A percentile compares a stretch with the other conserved stretches of the same genome.
Conservation (phyloP, 2,113 vertebrate genomes). For the Quiscalus mexicanus region DNA sequence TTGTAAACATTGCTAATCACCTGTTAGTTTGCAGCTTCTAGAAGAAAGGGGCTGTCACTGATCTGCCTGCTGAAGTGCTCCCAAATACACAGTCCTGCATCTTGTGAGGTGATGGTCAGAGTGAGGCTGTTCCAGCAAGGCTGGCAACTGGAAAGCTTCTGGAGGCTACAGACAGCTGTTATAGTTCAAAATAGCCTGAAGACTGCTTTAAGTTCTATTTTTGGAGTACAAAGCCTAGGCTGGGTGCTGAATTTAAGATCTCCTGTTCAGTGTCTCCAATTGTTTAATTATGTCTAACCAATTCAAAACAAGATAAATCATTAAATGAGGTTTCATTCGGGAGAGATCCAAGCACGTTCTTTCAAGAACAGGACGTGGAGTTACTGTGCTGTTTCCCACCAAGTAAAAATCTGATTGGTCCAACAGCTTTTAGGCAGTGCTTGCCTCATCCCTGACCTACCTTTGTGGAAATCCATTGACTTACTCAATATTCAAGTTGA, state of each 20-base stretch:
- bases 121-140: not conserved
- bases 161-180: not conserved
- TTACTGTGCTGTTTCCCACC: not conserved
- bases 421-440: not conserved
- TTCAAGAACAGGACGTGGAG: not conserved
- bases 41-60: not conserved
- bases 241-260: not conserved
- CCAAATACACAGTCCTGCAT: fast-evolving
- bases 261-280: not conserved
- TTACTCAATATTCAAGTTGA: not conserved
- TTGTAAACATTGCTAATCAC: not conserved
- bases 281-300: not conserved
- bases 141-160: not conserved
- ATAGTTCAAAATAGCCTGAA: not conserved
- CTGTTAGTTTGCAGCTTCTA: not conserved
- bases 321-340: not conserved
- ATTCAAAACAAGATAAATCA: not conserved
- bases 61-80: not conserved
- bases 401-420: not conserved
- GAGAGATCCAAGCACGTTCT: not conserved
- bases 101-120: not conserved
- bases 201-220: not conserved
- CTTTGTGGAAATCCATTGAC: not conserved
- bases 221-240: not conserved
- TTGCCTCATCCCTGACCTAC: not conserved